Percentiles rank a stretch among this genome's conserved stretches.
Evolutionary conservation across 1,140 invertebrate genomes (phyloP).

Genomic region (Diorhabda carinulata): DNA sequence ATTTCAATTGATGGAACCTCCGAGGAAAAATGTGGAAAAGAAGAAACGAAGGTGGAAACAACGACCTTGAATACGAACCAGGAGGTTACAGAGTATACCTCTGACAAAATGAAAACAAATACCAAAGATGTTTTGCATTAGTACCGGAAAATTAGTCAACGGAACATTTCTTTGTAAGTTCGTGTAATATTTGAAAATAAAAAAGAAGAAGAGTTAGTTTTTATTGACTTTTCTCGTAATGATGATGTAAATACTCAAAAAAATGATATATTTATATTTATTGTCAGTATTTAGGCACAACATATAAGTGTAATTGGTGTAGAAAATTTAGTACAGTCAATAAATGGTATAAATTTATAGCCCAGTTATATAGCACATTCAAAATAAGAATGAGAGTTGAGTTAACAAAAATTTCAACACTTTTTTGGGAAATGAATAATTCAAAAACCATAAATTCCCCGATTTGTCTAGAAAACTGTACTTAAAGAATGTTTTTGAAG

Average conservation of each 20-base stretch:
- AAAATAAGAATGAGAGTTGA: too few species aligned
- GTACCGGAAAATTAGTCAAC: not conserved
- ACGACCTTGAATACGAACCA: not conserved
- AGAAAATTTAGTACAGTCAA: conserved; percentile 16
- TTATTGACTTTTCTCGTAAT: conserved; percentile 4
- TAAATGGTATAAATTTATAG: too few species aligned
- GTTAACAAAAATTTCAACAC: too few species aligned
- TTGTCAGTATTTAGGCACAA: conserved; percentile 14
- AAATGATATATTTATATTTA: conserved; percentile 26
- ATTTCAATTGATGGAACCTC: not conserved
- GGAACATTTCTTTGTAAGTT: not conserved
- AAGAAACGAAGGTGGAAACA: not conserved
- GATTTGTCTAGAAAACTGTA: too few species aligned
- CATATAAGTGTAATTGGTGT: conserved; percentile 8
- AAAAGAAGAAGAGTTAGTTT: not conserved
- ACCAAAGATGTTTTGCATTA: conserved; percentile 33
- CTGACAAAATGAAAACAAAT: conserved; percentile 21
- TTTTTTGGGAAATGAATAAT: too few species aligned
- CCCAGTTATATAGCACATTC: too few species aligned
- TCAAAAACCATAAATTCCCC: too few species aligned
- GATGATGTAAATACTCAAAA: conserved; percentile 33
- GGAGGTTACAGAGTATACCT: conserved; percentile 4
- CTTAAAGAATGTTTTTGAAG: too few species aligned
- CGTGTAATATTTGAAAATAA: not conserved
- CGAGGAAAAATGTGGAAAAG: conserved; percentile 9